Conservation (phyloP, 2,113 vertebrate genomes). For the Rhabdomys dilectus region DNA sequence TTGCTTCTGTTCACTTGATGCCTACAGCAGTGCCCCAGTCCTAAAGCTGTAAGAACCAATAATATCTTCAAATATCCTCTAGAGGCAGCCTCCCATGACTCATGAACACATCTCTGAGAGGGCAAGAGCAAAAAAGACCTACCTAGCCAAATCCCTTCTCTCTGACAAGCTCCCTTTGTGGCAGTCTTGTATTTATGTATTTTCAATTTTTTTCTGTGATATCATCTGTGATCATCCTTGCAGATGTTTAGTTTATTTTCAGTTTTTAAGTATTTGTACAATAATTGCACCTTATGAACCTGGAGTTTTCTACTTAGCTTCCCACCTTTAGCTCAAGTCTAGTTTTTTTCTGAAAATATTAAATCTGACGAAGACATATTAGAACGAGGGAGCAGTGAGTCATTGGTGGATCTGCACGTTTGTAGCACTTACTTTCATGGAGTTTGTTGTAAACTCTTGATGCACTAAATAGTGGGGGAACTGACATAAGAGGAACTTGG, state of each 20-base stretch:
- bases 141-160: background rate
- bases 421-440: background rate
- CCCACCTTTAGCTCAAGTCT: background rate
- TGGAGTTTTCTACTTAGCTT: background rate
- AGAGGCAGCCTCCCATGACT: background rate
- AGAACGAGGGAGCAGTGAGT: background rate
- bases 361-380: background rate
- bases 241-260: background rate
- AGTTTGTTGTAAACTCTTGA: background rate
- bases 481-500: background rate
- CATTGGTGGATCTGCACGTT: background rate
- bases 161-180: background rate
- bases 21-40: rapidly evolving
- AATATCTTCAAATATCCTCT: background rate
- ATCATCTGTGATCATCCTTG: background rate
- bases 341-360: background rate
- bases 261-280: background rate
- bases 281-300: background rate
- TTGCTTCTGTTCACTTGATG: background rate
- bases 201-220: background rate
- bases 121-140: background rate
- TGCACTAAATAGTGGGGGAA: background rate
- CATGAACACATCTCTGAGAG: background rate
- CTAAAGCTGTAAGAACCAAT: background rate
- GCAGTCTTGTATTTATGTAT: background rate